Evolutionary conservation across 2,113 vertebrate species (phyloP), one percentile per base, ranked within the genome.

Genomic region (Rhinopithecus roxellana): DNA sequence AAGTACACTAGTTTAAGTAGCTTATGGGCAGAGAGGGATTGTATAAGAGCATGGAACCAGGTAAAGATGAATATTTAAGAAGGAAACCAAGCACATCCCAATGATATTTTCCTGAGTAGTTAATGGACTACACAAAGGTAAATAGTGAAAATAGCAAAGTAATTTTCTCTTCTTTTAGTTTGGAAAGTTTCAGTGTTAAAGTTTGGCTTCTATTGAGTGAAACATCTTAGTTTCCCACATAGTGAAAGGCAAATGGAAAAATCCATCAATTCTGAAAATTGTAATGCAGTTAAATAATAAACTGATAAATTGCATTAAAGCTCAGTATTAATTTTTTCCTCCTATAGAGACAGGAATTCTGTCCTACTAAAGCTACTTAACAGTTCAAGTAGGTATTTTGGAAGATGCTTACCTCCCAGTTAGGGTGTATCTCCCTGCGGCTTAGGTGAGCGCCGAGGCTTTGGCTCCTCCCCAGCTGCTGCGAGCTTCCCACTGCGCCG

Each of bases 341-440:
- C 2, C 32, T 14, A 0, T 38, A 77, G 78, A 95, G 67, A 70
- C 12, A 81, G 80, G 75, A 74, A 79, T 82, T 61, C 30, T 55
- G 10, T 50, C 38, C 40, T 72, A 35, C 35, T 12, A 40, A 94
- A 83, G 50, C 75, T n/a, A 38, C 67, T 77, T 79, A 18, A 17
- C 12, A 32, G 40, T 69, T 55, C 52, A 59, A 69, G 43, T 43
- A 27, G 78, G 4, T 59, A 59, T 67, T 79, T 43, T 48, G 91
- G 89, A 84, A 94, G 97, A 95, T 78, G 85, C 98, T 98, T 97
- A 98, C 98, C 98, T 98, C 92, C 61, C 0, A 6, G 86, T 6
- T 11, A 38, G 57, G 48, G 25, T 35, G 32, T n/a, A 8, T 64
- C 17, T 67, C 69, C 59, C 57, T 38, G 92, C 4, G 45, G 84